Conservation (phyloP, 2,113 vertebrate species). For the Bostrychus sinensis region DNA sequence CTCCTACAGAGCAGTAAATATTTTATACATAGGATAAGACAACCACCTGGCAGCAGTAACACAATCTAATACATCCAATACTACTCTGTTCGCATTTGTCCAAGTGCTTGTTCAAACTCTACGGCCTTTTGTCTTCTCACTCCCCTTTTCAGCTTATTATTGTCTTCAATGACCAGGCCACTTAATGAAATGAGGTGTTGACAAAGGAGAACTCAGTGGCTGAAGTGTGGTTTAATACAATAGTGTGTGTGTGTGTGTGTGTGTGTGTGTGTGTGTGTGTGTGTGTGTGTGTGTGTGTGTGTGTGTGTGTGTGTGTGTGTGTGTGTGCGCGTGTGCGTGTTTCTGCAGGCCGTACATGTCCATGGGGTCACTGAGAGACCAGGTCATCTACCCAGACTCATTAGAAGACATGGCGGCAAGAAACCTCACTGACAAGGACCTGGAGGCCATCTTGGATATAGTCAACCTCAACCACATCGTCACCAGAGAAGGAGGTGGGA, state of each 20-base stretch:
- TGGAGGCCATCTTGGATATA: conserved; percentile 89
- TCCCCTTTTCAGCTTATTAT: neutral
- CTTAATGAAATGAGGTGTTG: conserved; percentile 14
- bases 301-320: conserved; percentile 23
- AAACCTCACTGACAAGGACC: conserved; percentile 86
- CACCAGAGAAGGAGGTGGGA: conserved; percentile 93
- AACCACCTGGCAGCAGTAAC: conserved; percentile 45
- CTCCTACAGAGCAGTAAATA: conserved; percentile 66
- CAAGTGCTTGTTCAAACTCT: neutral
- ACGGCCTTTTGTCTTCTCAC: conserved; percentile 24
- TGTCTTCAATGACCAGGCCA: neutral
- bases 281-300: conserved; percentile 12
- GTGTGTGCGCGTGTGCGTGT: conserved; percentile 14
- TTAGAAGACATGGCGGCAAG: conserved; percentile 91
- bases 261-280: conserved; percentile 22
- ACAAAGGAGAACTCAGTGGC: conserved; percentile 6
- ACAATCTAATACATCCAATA: neutral
- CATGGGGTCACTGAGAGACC: conserved; percentile 92
- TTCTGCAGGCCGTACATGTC: conserved; percentile 95
- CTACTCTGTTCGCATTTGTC: conserved; percentile 5
- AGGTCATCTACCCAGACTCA: conserved; percentile 97
- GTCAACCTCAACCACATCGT: conserved; percentile 97
- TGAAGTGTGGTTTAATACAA: neutral
- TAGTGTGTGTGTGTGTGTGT: conserved; percentile 12
- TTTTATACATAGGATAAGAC: conserved; percentile 64